Conservation (phyloP, 2,888 invertebrate species). For the Platycheirus albimanus region DNA sequence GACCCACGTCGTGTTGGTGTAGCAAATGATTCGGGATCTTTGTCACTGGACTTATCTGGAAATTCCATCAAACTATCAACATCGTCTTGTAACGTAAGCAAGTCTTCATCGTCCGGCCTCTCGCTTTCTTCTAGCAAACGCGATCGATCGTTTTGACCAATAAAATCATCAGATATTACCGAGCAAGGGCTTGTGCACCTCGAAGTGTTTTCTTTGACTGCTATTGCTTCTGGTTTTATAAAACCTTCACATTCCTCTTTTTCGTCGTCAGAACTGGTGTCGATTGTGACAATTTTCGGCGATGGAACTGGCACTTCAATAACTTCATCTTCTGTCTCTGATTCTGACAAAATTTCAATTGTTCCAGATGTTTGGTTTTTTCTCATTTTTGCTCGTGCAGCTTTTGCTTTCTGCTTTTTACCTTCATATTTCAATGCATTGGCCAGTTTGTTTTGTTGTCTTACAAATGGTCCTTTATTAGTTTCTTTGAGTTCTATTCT, state of each 20-base stretch:
- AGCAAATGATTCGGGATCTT: background rate
- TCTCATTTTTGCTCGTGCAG: slow-evolving; percentile 70
- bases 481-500: slow-evolving; percentile 43
- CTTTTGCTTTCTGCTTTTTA: slow-evolving; percentile 79
- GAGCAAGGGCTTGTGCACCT: slow-evolving; percentile 80
- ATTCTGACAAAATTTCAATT: slow-evolving; percentile 57
- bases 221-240: slow-evolving; percentile 48
- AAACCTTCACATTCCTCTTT: slow-evolving; percentile 20
- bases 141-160: slow-evolving; percentile 80
- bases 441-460: slow-evolving; percentile 77
- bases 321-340: slow-evolving; percentile 80
- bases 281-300: slow-evolving; percentile 78
- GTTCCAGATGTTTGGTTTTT: background rate
- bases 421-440: slow-evolving; percentile 77
- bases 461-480: slow-evolving; percentile 76
- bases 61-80: slow-evolving; percentile 75
- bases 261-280: slow-evolving; percentile 78
- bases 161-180: slow-evolving; percentile 81
- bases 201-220: slow-evolving; percentile 53
- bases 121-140: slow-evolving; percentile 77
- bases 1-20: slow-evolving; percentile 38
- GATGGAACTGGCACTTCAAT: slow-evolving; percentile 79
- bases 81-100: slow-evolving; percentile 78
- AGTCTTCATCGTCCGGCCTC: slow-evolving; percentile 79
- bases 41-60: slow-evolving; percentile 31